These are phyloP conservation scores for Melierax canorus DNA, from an alignment of 2,113 vertebrate species.

Conservation along the genomic window DNA sequence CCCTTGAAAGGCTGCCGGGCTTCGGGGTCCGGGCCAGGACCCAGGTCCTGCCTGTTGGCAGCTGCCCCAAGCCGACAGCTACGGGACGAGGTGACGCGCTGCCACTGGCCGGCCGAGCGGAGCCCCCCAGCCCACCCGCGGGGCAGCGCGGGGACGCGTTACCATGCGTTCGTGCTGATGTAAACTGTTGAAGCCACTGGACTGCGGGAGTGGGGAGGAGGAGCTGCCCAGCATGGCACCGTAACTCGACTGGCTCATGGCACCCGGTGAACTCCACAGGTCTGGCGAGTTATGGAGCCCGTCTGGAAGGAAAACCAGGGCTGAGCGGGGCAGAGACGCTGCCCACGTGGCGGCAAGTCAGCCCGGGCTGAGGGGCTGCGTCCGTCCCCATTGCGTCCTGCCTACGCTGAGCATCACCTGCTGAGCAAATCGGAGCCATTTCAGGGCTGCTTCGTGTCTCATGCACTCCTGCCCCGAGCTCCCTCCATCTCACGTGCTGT, in stretches of 20 bases:
- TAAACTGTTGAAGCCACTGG: conserved; percentile 84
- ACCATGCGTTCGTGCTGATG: conserved; percentile 96
- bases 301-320: conserved; percentile 40
- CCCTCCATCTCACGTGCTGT: fast-evolving
- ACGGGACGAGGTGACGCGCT: fast-evolving
- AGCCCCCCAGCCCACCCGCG: background rate
- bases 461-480: background rate
- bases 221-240: conserved; percentile 87
- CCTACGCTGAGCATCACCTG: fast-evolving
- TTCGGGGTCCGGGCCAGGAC: fast-evolving
- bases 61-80: fast-evolving
- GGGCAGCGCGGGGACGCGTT: background rate
- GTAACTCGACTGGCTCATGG: conserved; percentile 86
- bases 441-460: background rate
- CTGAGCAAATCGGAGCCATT: background rate
- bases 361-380: background rate
- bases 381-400: fast-evolving
- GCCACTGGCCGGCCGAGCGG: fast-evolving
- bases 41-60: background rate
- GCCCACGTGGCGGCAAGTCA: fast-evolving
- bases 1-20: background rate
- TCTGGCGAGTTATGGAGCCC: conserved; percentile 78
- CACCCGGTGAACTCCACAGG: conserved; percentile 86
- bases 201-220: conserved; percentile 84
- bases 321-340: background rate